Base-by-base conservation (phyloP, 2,113 vertebrate species). In the Leiothrix lutea region DNA sequence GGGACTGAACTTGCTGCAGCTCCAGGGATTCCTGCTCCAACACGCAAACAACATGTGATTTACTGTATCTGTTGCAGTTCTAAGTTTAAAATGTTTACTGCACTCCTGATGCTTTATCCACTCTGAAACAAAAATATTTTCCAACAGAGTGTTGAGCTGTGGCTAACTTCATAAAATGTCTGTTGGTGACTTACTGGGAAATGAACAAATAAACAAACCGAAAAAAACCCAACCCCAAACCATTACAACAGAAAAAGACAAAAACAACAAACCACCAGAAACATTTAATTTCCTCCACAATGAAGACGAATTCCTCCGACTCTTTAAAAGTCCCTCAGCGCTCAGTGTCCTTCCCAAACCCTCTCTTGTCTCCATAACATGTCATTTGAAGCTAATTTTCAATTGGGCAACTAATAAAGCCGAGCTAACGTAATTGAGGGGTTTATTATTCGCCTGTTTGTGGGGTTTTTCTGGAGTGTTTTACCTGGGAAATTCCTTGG, bases 201-300 rank as follows among this genome's bases (percentile, higher is more conserved):
- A 84, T 64, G 77, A 95, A 66, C 38, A 96, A 97, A 95, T 69
- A 95, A 97, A 94, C 95, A 83, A 90, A 85, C 40, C 2, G 35
- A 65, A 50, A 53, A 47, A 61, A 51, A 20, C 20, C 42, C 22
- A 81, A 60, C 13, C 47, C 24, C 36, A 75, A 75, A 56, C 71
- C 47, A 82, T 86, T 56, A 67, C 82, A 86, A 62, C 56, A 31
- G 31, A 48, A 74, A 86, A 80, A 61, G 40, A 80, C 75, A 56
- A 75, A 92, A 86, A 74, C 54, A 92, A 62, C 62, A 77, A 90
- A 90, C 87, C 79, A 83, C 83, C 75, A 86, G 89, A 91, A 97
- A 60, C 51, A 64, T 92, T 92, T 81, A 4, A 91, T 95, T 94
- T 95, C 65, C 74, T 95, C 67, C 40, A 88, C 78, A 91, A 83